These are phyloP conservation scores for Aricia artaxerxes DNA, from an alignment of 2,888 invertebrate genomes.

Conservation along the genomic window DNA sequence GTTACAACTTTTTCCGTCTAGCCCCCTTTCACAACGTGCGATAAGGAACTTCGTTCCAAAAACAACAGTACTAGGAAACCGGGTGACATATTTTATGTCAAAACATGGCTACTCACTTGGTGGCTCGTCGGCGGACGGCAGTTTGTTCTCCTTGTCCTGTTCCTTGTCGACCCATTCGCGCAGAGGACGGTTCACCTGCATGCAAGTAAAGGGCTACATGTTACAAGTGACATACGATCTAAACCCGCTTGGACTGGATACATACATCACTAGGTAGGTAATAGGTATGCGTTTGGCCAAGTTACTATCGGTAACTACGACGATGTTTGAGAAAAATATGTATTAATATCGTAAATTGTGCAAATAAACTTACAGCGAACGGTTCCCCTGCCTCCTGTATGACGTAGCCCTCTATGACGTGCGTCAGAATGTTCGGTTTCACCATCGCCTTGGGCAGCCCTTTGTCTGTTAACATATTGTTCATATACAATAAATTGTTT, in stretches of 20 bases:
- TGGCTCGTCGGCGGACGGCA: constrained; percentile 84
- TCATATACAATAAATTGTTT: no score
- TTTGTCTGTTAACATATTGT: constrained; percentile 56
- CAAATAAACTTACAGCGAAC: constrained; percentile 85
- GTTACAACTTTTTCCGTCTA: no score
- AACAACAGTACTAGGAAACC: no score
- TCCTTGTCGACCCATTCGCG: constrained; percentile 71
- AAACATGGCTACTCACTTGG: constrained; percentile 82
- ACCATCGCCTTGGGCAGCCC: constrained; percentile 95
- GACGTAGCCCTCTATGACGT: constrained; percentile 97
- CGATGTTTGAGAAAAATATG: not conserved
- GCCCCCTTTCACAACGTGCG: no score
- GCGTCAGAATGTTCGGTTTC: constrained; percentile 96
- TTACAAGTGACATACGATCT: constrained; percentile 30
- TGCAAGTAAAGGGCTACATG: constrained; percentile 25
- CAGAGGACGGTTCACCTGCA: constrained; percentile 72
- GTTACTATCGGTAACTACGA: no score
- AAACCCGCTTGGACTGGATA: not conserved
- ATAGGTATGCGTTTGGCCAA: not conserved
- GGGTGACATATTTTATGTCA: not conserved
- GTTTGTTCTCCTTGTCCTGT: constrained; percentile 79
- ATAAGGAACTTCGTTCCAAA: no score
- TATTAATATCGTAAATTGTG: not conserved
- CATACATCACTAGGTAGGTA: not conserved
- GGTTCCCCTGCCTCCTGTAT: constrained; percentile 97